phyloP scores from a whole-genome alignment of 2,888 invertebrate species.

The Athetis lepigone region DNA sequence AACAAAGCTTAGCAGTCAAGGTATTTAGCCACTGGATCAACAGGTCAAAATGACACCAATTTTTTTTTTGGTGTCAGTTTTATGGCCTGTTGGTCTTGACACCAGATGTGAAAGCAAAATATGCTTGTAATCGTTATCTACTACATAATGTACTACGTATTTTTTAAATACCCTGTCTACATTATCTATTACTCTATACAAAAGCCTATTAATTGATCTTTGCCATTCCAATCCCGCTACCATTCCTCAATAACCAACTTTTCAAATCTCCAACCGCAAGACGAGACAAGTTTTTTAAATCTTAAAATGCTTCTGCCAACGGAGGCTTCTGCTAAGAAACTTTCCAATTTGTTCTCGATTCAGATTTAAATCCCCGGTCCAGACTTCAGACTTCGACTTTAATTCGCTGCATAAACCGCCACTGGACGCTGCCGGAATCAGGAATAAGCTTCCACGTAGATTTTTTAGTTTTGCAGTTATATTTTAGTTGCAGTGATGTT shows the following conservation, averaged over 20 bases:
- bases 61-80: too few species aligned
- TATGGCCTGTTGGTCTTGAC: too few species aligned
- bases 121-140: too few species aligned
- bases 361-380: slow-evolving; percentile 61
- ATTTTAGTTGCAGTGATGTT: neutral
- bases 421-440: slow-evolving; percentile 49
- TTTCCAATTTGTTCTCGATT: slow-evolving; percentile 66
- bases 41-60: too few species aligned
- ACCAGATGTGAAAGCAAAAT: too few species aligned
- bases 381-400: slow-evolving; percentile 40
- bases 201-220: neutral
- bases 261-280: slow-evolving; percentile 1
- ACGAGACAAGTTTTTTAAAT: slow-evolving; percentile 23
- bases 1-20: too few species aligned
- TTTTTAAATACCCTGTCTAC: too few species aligned
- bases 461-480: slow-evolving; percentile 8
- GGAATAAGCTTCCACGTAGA: slow-evolving; percentile 26
- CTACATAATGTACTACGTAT: too few species aligned
- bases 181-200: too few species aligned
- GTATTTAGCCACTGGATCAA: too few species aligned
- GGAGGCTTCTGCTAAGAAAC: slow-evolving; percentile 48
- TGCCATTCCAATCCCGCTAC: neutral
- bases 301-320: slow-evolving; percentile 40
- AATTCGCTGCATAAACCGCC: slow-evolving; percentile 43
- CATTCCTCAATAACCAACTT: slow-evolving; percentile 13